Evolutionary conservation across 2,888 invertebrate genomes (phyloP).

Genomic region (Ectobius pallidus): DNA sequence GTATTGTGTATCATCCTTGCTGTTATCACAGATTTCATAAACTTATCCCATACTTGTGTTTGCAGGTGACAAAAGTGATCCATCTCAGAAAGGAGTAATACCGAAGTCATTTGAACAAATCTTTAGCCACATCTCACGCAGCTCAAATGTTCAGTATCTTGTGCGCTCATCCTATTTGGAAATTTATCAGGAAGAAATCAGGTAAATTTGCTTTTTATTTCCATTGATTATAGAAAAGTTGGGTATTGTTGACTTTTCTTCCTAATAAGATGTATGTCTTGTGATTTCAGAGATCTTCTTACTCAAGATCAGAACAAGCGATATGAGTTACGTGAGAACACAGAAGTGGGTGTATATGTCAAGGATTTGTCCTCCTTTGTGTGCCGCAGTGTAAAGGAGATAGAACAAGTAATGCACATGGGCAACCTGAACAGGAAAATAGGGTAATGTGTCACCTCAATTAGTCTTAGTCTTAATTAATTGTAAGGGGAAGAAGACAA

Average conservation of each 20-base stretch:
- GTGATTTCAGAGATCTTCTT: slow-evolving; percentile 66
- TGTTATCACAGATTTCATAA: no score
- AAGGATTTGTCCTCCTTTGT: slow-evolving; percentile 94
- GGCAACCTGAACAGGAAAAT: slow-evolving; percentile 96
- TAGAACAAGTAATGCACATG: slow-evolving; percentile 89
- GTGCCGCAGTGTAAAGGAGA: slow-evolving; percentile 92
- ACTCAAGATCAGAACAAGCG: slow-evolving; percentile 71
- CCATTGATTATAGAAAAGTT: no score
- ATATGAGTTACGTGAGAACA: slow-evolving; percentile 76
- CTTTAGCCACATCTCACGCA: slow-evolving; percentile 91
- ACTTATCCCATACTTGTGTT: no score
- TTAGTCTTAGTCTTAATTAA: no score
- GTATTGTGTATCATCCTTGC: no score
- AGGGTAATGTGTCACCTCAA: no score
- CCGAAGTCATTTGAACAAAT: slow-evolving; percentile 97
- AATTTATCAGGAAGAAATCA: slow-evolving; percentile 92
- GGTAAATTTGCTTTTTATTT: no score
- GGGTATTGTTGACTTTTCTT: no score
- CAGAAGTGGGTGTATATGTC: slow-evolving; percentile 90
- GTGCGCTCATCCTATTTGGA: slow-evolving; percentile 97
- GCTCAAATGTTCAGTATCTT: slow-evolving; percentile 92
- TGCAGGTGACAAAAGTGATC: slow-evolving; percentile 57
- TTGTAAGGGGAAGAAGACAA: no score
- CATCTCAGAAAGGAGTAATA: slow-evolving; percentile 75
- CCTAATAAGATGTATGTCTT: no score